A percentile compares a stretch with the other conserved stretches of the same genome.
Evolutionary conservation across 2,113 vertebrate genomes (phyloP).

Genomic region (Lepisosteus oculatus): DNA sequence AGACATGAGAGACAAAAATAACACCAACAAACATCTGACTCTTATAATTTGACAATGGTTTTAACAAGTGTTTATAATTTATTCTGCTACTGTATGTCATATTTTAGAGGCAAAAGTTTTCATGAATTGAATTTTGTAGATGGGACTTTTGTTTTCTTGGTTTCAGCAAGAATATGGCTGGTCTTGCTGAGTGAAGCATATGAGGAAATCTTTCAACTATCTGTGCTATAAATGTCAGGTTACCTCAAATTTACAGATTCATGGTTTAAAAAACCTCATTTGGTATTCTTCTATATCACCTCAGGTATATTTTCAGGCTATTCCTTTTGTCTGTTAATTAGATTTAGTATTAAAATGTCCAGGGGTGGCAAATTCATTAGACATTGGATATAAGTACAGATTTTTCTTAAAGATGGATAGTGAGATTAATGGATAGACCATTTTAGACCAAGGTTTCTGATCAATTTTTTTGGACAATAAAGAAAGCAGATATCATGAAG

Average conservation of each 20-base stretch:
- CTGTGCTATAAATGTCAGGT: conserved; percentile 4
- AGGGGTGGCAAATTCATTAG: conserved; percentile 26
- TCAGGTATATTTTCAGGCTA: conserved; percentile 18
- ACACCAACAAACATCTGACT: too few relatives aligned
- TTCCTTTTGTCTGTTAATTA: conserved; percentile 39
- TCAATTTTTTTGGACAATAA: too few relatives aligned
- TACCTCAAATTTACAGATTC: background rate
- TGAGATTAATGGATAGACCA: too few relatives aligned
- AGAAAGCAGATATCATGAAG: too few relatives aligned
- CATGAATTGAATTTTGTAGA: background rate
- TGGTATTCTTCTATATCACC: background rate
- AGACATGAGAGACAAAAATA: too few relatives aligned
- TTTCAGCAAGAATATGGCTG: background rate
- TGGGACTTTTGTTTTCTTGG: background rate
- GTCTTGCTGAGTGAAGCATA: background rate
- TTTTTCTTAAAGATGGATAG: background rate
- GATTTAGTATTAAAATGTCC: conserved; percentile 25
- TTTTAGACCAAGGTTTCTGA: too few relatives aligned
- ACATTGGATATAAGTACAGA: background rate
- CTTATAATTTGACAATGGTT: too few relatives aligned
- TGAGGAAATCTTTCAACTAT: background rate
- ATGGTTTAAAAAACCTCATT: background rate
- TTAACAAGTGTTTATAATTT: too few relatives aligned
- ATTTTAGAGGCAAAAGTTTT: too few relatives aligned
- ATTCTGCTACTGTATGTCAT: too few relatives aligned